Conservation (phyloP, 2,113 vertebrate genomes). For the Theropithecus gelada region DNA sequence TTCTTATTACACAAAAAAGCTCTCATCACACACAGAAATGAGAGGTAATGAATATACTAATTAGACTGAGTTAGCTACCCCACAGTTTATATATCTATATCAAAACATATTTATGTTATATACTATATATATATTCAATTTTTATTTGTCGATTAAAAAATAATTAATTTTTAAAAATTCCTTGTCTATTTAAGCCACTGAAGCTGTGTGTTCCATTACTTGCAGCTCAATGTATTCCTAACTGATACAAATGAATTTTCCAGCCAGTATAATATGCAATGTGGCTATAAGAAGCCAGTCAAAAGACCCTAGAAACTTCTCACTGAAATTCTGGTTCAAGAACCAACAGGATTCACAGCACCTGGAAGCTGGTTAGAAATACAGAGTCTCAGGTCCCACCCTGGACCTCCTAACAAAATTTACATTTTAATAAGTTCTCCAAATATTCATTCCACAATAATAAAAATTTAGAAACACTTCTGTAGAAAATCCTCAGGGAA, state of each 20-base stretch:
- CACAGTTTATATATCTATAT: neutral
- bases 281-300: neutral
- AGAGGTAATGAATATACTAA: neutral
- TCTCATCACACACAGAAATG: neutral
- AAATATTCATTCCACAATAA: neutral
- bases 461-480: neutral
- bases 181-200: neutral
- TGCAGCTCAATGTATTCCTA: neutral
- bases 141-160: neutral
- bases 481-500: neutral
- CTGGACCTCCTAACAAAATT: neutral
- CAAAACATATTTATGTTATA: neutral
- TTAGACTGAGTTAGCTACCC: neutral
- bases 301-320: neutral
- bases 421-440: neutral
- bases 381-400: neutral
- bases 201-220: neutral
- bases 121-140: neutral
- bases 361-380: neutral
- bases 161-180: neutral
- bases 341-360: accelerated
- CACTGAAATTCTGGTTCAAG: no score
- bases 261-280: neutral
- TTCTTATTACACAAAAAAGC: neutral
- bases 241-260: neutral